Evolutionary conservation across 2,888 invertebrate genomes (phyloP), one percentile per base, ranked within the genome.

Genomic region (Acrobasis consociella): DNA sequence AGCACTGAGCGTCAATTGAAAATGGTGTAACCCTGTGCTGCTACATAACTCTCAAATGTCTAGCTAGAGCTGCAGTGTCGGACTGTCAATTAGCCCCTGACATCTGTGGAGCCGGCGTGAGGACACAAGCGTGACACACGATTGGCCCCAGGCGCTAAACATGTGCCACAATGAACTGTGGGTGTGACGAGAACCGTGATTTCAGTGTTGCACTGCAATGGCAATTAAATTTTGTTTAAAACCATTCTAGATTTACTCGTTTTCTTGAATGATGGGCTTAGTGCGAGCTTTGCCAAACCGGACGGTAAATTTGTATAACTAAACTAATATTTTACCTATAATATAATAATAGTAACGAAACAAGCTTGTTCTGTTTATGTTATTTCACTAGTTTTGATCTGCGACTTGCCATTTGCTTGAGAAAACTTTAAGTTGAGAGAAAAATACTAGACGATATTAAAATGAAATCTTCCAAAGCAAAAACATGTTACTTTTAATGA

Each of bases 51-150:
- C 39, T 51, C 17, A 42, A 42, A 31, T 60, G 60, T 38, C 60
- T 60, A 51, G 58, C n/a, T n/a, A n/a, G n/a, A n/a, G n/a, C n/a
- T 15, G n/a, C 58, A 49, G 60, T 51, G 60, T 51, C 51, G 38
- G 60, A 60, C 60, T 60, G 60, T 60, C 60, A 60, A 60, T 60
- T 60, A 60, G 60, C 51, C 60, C 39, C 42, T 50, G 60, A 60
- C 60, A 60, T 60, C 60, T 60, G 60, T 42, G 42, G 38, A 56
- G 42, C 37, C 60, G 60, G 49, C 59, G 39, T 38, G 51, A 51
- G 51, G 60, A 60, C 60, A 60, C 60, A 38, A 16, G 38, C 62
- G 62, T 62, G 62, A 62, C 49, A 46, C 55, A 62, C 62, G 62
- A 55, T 49, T 49, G 38, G 62, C 55, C 55, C 16, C 37, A 49